These are phyloP conservation scores for Hyaena hyaena DNA, from an alignment of 2,113 vertebrate species.

Conservation along the genomic window DNA sequence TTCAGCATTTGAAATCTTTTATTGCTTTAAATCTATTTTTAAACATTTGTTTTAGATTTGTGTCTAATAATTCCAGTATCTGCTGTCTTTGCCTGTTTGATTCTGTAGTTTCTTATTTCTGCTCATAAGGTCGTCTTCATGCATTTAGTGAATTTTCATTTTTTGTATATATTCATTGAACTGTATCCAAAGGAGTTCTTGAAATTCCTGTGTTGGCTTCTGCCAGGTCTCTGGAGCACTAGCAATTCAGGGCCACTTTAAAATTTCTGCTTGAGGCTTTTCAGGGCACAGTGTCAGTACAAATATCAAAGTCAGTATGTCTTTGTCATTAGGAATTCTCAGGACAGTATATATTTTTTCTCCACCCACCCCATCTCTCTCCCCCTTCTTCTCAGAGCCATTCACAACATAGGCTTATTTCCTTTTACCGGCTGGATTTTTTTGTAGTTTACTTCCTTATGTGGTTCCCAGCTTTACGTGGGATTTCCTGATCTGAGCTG, in stretches of 20 bases:
- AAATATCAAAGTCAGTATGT: not conserved
- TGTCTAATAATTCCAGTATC: not conserved
- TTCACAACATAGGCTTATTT: not conserved
- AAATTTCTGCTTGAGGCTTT: not conserved
- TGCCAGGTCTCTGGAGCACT: not conserved
- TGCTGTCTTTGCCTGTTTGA: not conserved
- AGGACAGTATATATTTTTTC: not conserved
- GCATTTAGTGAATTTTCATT: not conserved
- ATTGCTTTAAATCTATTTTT: constrained; percentile 18
- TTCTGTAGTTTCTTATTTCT: not conserved
- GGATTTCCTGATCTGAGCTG: not conserved
- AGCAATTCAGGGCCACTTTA: not conserved
- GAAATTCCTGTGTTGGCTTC: constrained; percentile 3
- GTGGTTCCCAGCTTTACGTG: not conserved
- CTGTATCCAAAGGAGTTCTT: not conserved
- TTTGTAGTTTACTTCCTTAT: constrained; percentile 4
- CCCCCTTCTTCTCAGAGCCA: not conserved
- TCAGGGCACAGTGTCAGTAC: not conserved
- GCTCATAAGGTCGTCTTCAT: not conserved
- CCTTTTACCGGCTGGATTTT: not conserved
- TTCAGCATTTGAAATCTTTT: not conserved
- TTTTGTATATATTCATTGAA: constrained; percentile 22
- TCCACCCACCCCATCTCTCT: too few species aligned
- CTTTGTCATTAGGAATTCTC: not conserved
- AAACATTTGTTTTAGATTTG: not conserved